phyloP scores from a whole-genome alignment of 1,140 invertebrate species.

The Nebria ingens region DNA sequence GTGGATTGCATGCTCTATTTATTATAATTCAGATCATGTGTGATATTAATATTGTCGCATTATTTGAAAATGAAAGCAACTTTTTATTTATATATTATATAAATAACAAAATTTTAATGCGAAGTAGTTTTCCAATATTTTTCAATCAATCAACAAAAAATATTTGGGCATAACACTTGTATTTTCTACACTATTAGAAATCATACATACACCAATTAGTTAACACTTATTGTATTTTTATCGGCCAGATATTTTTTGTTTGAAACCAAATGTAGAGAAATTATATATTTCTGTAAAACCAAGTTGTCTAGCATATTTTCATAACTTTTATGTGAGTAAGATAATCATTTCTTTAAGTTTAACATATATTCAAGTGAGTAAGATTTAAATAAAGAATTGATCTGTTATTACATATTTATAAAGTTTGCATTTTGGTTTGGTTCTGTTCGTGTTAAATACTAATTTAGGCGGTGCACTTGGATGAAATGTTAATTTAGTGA shows the following conservation, averaged over 20 bases:
- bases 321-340: no score
- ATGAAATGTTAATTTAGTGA: constrained; percentile 16
- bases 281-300: no score
- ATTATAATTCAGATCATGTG: no score
- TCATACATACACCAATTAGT: no score
- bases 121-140: constrained; percentile 6
- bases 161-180: constrained; percentile 19
- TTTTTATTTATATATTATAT: no score
- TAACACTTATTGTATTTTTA: constrained; percentile 15
- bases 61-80: not conserved
- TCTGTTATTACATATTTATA: constrained; percentile 29
- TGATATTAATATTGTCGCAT: constrained; percentile 10
- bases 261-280: no score
- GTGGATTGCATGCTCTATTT: constrained; percentile 11
- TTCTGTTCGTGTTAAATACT: constrained; percentile 20
- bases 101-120: no score
- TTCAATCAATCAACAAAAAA: constrained; percentile 6
- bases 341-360: no score
- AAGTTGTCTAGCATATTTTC: no score
- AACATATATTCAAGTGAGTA: no score
- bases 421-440: constrained; percentile 38
- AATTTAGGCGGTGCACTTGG: no score
- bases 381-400: constrained; percentile 36
- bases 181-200: constrained; percentile 28
- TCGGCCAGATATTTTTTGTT: constrained; percentile 1